These are phyloP conservation scores for Virgularia gustaviana DNA, from an alignment of 92 coral and sea anemone species.

Conservation along the genomic window DNA sequence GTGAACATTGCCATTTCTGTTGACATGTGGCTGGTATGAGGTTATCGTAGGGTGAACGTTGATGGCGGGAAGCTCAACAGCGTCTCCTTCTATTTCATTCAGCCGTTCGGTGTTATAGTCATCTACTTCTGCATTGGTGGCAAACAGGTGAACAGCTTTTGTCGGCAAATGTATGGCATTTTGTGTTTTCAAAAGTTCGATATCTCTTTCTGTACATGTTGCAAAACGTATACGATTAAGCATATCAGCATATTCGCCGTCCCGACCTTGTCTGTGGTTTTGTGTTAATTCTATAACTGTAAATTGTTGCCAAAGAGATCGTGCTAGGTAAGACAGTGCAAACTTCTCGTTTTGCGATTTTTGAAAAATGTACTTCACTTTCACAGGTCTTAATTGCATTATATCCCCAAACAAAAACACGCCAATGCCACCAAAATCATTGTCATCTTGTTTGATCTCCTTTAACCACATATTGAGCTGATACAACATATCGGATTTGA, in stretches of 20 bases:
- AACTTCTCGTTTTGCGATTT: neutral
- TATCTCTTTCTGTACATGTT: no score
- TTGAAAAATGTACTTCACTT: constrained; percentile 2
- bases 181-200: no score
- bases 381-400: constrained; percentile 6
- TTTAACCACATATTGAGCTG: constrained; percentile 9
- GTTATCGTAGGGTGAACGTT: neutral
- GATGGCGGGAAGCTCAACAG: neutral
- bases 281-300: no score
- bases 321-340: constrained; percentile 8
- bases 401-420: constrained; percentile 6
- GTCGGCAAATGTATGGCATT: no score
- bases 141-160: neutral
- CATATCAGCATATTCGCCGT: no score
- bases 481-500: constrained; percentile 6
- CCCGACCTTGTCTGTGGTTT: no score
- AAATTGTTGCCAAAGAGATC: constrained; percentile 15
- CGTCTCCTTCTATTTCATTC: neutral
- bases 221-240: no score
- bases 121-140: neutral
- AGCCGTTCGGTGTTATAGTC: neutral
- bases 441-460: constrained; percentile 6
- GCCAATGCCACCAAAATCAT: neutral
- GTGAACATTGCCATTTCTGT: constrained; percentile 1
- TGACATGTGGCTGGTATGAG: constrained; percentile 1